Conservation (phyloP, 2,113 vertebrate species). For the Nothoprocta perdicaria region DNA sequence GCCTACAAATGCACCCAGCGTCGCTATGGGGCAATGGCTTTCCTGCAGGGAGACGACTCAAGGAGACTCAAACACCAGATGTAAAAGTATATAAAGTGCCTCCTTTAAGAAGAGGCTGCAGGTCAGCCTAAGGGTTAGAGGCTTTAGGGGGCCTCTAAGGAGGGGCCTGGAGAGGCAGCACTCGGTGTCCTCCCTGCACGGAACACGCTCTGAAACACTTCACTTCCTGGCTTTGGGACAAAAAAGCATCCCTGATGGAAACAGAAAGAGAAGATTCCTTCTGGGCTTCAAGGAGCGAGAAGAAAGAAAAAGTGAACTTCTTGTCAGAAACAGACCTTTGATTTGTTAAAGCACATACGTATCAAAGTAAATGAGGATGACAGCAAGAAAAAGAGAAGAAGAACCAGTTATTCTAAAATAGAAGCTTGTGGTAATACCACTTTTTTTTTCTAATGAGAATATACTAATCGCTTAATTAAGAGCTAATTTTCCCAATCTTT, state of each 20-base stretch:
- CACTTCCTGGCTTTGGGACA: not conserved
- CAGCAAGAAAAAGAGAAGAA: too few species aligned
- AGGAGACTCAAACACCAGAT: not conserved
- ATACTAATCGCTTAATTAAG: conserved; percentile 25
- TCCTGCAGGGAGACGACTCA: not conserved
- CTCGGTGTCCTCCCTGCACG: not conserved
- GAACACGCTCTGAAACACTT: not conserved
- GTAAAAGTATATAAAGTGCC: not conserved
- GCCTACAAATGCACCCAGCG: not conserved
- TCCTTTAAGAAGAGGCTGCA: not conserved
- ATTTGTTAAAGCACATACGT: not conserved
- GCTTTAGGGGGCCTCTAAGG: not conserved
- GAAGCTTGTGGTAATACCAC: not conserved
- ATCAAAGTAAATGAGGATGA: not conserved
- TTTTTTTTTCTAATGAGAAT: not conserved
- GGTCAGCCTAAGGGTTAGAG: not conserved
- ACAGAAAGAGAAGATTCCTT: not conserved
- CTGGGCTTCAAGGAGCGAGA: not conserved
- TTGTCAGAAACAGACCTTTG: not conserved
- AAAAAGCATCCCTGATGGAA: not conserved
- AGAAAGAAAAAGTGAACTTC: not conserved
- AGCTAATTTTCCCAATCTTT: not conserved
- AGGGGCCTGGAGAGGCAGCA: not conserved
- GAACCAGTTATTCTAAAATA: not conserved
- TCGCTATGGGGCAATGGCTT: not conserved